A percentile compares a stretch with the other conserved stretches of the same genome.
Conservation (phyloP, 2,888 invertebrate genomes). For the Hydriomena furcata region DNA sequence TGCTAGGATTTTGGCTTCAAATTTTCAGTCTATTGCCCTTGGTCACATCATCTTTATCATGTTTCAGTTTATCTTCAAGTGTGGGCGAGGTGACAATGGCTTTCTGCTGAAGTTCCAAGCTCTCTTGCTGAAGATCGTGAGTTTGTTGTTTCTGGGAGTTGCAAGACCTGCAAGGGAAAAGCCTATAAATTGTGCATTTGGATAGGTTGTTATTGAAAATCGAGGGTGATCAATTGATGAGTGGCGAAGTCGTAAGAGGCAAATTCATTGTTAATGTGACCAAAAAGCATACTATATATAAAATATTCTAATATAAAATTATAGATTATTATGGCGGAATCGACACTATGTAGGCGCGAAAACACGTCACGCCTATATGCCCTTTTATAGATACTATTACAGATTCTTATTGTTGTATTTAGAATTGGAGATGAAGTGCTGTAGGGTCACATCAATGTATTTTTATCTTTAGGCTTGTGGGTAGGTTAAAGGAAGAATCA, state of each 20-base stretch:
- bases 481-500: conserved; percentile 5
- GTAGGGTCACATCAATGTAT: too few relatives aligned
- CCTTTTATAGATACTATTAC: too few relatives aligned
- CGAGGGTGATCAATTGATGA: conserved; percentile 7
- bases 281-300: too few relatives aligned
- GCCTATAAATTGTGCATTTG: conserved; percentile 16
- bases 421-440: too few relatives aligned
- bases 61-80: conserved; percentile 67
- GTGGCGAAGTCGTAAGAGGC: neutral
- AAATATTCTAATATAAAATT: too few relatives aligned
- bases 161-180: conserved; percentile 56
- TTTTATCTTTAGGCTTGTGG: neutral
- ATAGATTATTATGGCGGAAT: too few relatives aligned
- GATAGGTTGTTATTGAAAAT: conserved; percentile 7
- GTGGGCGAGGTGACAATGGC: conserved; percentile 69
- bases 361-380: too few relatives aligned
- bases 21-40: conserved; percentile 24
- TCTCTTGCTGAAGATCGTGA: conserved; percentile 73
- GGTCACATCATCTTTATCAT: conserved; percentile 38
- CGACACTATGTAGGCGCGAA: too few relatives aligned
- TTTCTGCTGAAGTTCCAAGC: conserved; percentile 73
- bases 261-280: neutral
- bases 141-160: conserved; percentile 70
- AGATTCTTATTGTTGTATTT: too few relatives aligned
- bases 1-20: conserved; percentile 1